These are phyloP conservation scores for Phlogophora meticulosa DNA, from an alignment of 2,888 invertebrate genomes.

Conservation along the genomic window DNA sequence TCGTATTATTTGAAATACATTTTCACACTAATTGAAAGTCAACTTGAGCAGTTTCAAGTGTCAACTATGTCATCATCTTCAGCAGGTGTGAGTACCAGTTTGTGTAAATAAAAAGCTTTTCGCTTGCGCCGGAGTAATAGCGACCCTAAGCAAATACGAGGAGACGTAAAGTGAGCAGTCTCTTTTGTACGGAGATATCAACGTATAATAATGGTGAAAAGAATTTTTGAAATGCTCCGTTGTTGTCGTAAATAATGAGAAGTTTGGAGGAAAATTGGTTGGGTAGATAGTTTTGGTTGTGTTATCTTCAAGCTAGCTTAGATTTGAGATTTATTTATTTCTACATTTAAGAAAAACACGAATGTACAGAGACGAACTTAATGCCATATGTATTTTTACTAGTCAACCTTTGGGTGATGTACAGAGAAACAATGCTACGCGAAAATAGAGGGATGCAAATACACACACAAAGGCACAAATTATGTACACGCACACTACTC, in stretches of 20 bases:
- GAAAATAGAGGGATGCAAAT: not conserved
- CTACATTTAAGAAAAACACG: too few species aligned
- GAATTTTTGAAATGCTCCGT: conserved; percentile 13
- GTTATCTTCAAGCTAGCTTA: not conserved
- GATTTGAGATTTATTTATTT: not conserved
- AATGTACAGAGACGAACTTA: not conserved
- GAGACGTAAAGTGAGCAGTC: conserved; percentile 68
- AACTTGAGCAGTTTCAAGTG: conserved; percentile 49
- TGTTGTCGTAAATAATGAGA: conserved; percentile 21
- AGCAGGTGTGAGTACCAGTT: conserved; percentile 69
- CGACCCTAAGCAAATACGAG: conserved; percentile 71
- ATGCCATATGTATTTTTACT: too few species aligned
- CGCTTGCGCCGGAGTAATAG: conserved; percentile 65
- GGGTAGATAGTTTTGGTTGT: not conserved
- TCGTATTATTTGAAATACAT: conserved; percentile 6
- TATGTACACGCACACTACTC: too few species aligned
- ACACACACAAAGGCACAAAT: too few species aligned
- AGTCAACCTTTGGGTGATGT: too few species aligned
- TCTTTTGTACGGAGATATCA: conserved; percentile 60
- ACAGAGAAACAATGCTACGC: not conserved
- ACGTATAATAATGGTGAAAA: conserved; percentile 28
- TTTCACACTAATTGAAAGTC: conserved; percentile 40
- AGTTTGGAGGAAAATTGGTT: conserved; percentile 6
- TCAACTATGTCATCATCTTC: conserved; percentile 31
- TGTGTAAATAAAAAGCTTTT: conserved; percentile 73